Conservation (phyloP, 2,888 invertebrate genomes). For the Pterostichus madidus region DNA sequence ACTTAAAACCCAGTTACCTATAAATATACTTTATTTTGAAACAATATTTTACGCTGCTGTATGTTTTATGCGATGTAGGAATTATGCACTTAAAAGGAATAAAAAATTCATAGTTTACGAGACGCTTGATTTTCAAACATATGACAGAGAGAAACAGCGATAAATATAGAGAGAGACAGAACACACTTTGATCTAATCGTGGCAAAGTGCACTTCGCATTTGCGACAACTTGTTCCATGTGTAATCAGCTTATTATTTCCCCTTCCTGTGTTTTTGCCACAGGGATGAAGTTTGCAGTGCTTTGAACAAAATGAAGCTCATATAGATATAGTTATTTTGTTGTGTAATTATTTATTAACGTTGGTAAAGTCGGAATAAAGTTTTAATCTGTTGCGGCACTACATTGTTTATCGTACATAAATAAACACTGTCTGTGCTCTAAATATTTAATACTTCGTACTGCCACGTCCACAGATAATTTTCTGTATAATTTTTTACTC, state of each 20-base stretch:
- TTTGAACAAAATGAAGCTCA: neutral
- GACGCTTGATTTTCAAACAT: neutral
- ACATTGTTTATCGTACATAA: too few relatives aligned
- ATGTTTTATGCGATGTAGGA: neutral
- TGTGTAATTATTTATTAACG: constrained; percentile 22
- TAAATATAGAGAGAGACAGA: neutral
- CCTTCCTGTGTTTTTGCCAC: constrained; percentile 12
- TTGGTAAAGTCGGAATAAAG: neutral
- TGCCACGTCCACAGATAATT: too few relatives aligned
- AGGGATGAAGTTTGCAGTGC: constrained; percentile 9
- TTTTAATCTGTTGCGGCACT: neutral
- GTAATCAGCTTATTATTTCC: constrained; percentile 57
- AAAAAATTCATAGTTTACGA: constrained; percentile 38
- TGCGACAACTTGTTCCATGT: constrained; percentile 34
- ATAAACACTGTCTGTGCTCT: too few relatives aligned
- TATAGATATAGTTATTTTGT: neutral
- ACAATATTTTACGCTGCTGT: neutral
- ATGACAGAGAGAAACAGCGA: constrained; percentile 9
- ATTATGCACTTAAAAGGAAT: constrained; percentile 34
- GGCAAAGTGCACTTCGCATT: constrained; percentile 22
- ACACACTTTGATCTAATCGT: constrained; percentile 40
- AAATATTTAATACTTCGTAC: too few relatives aligned
- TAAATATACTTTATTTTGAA: constrained; percentile 21
- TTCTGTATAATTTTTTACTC: too few relatives aligned
- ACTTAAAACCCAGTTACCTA: constrained; percentile 7